Evolutionary conservation across 2,888 invertebrate genomes (phyloP), one percentile per base, ranked within the genome.

Genomic region (Dromius quadrimaculatus): DNA sequence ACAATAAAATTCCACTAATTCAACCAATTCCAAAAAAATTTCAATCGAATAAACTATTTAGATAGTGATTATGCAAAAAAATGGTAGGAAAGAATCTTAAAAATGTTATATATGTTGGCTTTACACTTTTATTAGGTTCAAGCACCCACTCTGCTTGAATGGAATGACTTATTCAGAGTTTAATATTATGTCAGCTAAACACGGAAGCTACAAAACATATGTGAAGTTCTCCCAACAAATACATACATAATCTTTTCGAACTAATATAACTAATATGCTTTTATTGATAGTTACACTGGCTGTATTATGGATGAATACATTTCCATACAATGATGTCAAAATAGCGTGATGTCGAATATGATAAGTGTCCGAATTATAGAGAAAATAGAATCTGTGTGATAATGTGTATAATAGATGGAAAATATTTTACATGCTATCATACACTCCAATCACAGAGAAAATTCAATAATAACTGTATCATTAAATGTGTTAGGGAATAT

Each of bases 341-440:
- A 36, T 59, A 59, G 59, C 59, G 59, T 59, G 50, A 28, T 54
- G 36, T 34, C 59, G 19, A 59, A 59, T 36, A 32, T 22, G 20
- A 19, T 15, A 22, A 47, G 47, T 59, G 59, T 11, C 36, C 19
- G 20, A 59, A 59, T 59, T 59, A 34, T 20, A 34, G 17, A 9
- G 19, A 36, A 54, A 59, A 59, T 20, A 36, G 34, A 59, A 59
- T 59, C 15, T 22, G 20, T 23, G 9, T 54, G 15, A 13, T 54
- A 54, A 41, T 11, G 15, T 54, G 6, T 28, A 54, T 28, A 54
- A 54, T 54, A 17, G 23, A 54, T 54, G 32, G n/a, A 28, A 13
- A 23, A 15, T 54, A 54, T 28, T 13, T 28, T 17, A 15, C 50
- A 6, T 8, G 15, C 15, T 28, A 54, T 54, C 28, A 13, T 45